These are phyloP conservation scores for Ceratitis capitata DNA, from an alignment of 1,140 invertebrate species.

Conservation along the genomic window DNA sequence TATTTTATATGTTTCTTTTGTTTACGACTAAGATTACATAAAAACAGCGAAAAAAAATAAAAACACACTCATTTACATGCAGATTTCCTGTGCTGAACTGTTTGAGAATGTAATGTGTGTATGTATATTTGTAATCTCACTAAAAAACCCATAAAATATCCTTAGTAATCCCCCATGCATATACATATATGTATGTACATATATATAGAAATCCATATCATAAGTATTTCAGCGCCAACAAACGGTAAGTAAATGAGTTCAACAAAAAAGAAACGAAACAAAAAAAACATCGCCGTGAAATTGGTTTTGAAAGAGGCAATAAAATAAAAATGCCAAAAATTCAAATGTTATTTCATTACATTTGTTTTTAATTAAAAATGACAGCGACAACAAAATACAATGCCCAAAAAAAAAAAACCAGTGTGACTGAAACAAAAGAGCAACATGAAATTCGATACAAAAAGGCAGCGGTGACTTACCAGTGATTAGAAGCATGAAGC, in stretches of 20 bases:
- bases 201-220: background rate
- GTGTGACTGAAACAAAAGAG: no score
- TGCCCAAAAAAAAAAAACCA: background rate
- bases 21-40: background rate
- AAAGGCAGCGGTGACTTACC: conserved; percentile 28
- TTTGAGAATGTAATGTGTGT: background rate
- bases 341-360: background rate
- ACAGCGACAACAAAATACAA: background rate
- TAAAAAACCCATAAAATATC: background rate
- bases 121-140: background rate
- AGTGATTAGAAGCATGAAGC: conserved; percentile 3
- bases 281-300: background rate
- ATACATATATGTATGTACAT: background rate
- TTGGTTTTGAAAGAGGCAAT: background rate
- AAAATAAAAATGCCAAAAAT: background rate
- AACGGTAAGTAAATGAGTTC: background rate
- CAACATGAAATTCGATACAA: background rate
- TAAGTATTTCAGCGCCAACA: conserved; percentile 2
- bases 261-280: background rate
- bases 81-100: background rate
- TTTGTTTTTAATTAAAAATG: conserved; percentile 20
- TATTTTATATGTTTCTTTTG: background rate
- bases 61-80: background rate
- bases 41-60: background rate
- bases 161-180: background rate